Percentiles rank a stretch among this genome's conserved stretches.
Evolutionary conservation across 2,113 vertebrate genomes (phyloP).

Genomic region (Fulica atra): DNA sequence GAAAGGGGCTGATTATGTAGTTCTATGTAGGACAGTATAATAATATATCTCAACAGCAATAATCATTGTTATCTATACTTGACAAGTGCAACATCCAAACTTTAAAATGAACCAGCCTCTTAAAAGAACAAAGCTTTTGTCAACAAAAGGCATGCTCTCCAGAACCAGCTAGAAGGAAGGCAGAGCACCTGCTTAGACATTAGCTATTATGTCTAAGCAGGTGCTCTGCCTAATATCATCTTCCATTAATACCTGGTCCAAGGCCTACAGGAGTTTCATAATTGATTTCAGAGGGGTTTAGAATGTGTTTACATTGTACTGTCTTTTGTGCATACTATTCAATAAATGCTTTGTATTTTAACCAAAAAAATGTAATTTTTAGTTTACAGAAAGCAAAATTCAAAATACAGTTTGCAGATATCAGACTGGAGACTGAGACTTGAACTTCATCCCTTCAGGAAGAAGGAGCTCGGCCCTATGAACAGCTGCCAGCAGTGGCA

Average conservation of each 20-base stretch:
- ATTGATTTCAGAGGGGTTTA: background rate
- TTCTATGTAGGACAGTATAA: background rate
- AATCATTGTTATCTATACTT: constrained; percentile 9
- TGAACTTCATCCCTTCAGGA: background rate
- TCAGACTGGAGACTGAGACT: background rate
- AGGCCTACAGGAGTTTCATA: background rate
- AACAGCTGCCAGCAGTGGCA: background rate
- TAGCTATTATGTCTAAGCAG: background rate
- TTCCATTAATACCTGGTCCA: background rate
- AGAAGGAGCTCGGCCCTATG: background rate
- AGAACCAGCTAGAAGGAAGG: background rate
- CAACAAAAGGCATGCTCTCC: background rate
- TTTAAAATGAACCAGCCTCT: constrained; percentile 11
- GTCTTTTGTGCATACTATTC: background rate
- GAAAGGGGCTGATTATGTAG: background rate
- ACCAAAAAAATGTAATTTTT: background rate
- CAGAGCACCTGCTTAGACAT: background rate
- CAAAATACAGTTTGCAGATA: background rate
- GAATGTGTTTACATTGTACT: background rate
- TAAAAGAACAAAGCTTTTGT: background rate
- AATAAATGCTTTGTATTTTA: background rate
- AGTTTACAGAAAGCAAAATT: background rate
- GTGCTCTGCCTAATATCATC: background rate
- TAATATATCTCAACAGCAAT: background rate
- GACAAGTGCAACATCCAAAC: background rate